Conservation (phyloP, 1,140 invertebrate genomes). For the Apis laboriosa region DNA sequence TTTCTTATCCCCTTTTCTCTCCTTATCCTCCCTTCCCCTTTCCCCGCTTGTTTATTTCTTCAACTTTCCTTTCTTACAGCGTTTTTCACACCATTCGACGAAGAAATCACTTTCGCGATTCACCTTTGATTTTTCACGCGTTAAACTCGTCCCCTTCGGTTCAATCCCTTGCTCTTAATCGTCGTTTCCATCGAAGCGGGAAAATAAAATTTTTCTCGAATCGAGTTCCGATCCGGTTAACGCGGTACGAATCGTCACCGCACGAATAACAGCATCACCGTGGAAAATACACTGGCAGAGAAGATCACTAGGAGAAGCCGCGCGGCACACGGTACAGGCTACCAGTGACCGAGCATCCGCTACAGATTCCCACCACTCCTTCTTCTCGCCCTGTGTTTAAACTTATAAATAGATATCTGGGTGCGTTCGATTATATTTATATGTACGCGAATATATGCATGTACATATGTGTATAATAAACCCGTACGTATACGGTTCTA, state of each 20-base stretch:
- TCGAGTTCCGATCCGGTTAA: no score
- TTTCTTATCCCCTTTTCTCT: background rate
- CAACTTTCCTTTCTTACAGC: background rate
- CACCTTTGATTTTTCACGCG: background rate
- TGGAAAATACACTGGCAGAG: background rate
- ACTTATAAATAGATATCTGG: slow-evolving; percentile 76
- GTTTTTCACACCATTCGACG: background rate
- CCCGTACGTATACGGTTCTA: slow-evolving; percentile 16
- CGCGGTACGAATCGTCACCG: background rate
- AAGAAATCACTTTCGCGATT: background rate
- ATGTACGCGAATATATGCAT: slow-evolving; percentile 51
- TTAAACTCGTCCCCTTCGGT: background rate
- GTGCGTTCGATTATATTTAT: slow-evolving; percentile 75
- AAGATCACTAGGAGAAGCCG: slow-evolving; percentile 8
- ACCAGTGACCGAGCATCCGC: slow-evolving; percentile 5
- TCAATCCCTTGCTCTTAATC: background rate
- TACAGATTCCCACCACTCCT: slow-evolving; percentile 46
- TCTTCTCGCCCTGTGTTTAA: slow-evolving; percentile 60
- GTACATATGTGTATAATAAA: background rate
- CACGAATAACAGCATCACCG: slow-evolving; percentile 19
- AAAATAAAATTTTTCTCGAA: background rate
- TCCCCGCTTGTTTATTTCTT: no score
- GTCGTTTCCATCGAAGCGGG: background rate
- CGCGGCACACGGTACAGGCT: slow-evolving; percentile 10
- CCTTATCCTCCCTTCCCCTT: background rate